These are phyloP conservation scores for Macrotrachela quadricornifera DNA, from an alignment of 1,140 invertebrate genomes.

Conservation along the genomic window DNA sequence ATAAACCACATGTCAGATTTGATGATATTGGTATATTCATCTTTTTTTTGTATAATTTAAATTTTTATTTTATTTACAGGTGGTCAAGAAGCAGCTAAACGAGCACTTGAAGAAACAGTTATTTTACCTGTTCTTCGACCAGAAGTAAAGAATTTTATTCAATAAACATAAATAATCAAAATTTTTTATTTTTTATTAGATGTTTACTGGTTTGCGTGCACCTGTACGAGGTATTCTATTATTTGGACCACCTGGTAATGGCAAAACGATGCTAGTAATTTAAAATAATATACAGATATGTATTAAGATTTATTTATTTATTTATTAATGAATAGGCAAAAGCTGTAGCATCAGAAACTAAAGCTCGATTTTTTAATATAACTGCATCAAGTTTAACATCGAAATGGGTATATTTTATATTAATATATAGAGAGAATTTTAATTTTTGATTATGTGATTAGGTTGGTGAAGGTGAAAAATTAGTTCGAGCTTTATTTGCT, in stretches of 20 bases:
- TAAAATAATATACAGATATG: constrained; percentile 12
- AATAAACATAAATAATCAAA: background rate
- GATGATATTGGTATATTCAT: constrained; percentile 22
- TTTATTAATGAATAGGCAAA: constrained; percentile 18
- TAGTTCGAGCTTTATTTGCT: constrained; percentile 77
- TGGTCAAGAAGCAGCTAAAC: constrained; percentile 26
- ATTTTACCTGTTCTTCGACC: constrained; percentile 27
- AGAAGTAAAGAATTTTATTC: constrained; percentile 15
- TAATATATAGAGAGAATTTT: background rate
- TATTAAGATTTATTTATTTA: constrained; percentile 2
- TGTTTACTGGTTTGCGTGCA: constrained; percentile 39
- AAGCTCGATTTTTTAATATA: constrained; percentile 62
- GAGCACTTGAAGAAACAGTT: constrained; percentile 28
- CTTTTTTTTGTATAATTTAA: background rate
- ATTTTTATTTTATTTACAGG: constrained; percentile 13
- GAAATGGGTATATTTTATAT: constrained; percentile 39
- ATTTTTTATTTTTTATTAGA: constrained; percentile 37
- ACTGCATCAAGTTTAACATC: constrained; percentile 91
- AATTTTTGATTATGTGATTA: constrained; percentile 30
- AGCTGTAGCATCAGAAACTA: constrained; percentile 22
- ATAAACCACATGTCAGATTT: constrained; percentile 21
- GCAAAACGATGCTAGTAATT: constrained; percentile 26
- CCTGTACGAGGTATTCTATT: constrained; percentile 27
- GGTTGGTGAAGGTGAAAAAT: constrained; percentile 89
- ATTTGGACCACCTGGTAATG: constrained; percentile 41